phyloP scores from a whole-genome alignment of 2,888 invertebrate genomes.

The Lasioglossum calceatum region DNA sequence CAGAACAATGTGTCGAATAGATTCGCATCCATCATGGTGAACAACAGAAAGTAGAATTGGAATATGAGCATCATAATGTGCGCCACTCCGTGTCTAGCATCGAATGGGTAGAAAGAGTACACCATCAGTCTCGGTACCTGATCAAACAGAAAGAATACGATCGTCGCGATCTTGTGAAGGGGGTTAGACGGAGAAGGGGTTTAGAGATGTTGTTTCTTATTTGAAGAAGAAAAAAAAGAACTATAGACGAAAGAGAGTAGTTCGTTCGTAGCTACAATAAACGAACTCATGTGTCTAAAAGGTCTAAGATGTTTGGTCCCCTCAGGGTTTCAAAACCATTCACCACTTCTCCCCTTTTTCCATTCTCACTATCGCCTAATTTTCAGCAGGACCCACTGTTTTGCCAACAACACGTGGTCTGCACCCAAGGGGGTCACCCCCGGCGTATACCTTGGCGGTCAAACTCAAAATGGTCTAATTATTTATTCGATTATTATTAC shows the following conservation, averaged over 20 bases:
- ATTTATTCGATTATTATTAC: slow-evolving; percentile 73
- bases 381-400: too few relatives aligned
- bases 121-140: slow-evolving; percentile 89
- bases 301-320: too few relatives aligned
- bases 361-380: too few relatives aligned
- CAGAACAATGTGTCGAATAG: slow-evolving; percentile 92
- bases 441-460: too few relatives aligned
- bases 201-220: background rate
- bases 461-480: too few relatives aligned
- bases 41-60: slow-evolving; percentile 89
- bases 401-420: too few relatives aligned
- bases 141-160: background rate
- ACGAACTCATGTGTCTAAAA: background rate
- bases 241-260: background rate
- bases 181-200: background rate
- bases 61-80: slow-evolving; percentile 89
- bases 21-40: slow-evolving; percentile 87
- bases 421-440: too few relatives aligned
- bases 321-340: too few relatives aligned
- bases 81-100: slow-evolving; percentile 89
- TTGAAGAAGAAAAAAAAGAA: background rate
- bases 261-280: background rate
- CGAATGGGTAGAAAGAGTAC: slow-evolving; percentile 92
- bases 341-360: too few relatives aligned
- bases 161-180: background rate